These are phyloP conservation scores for Myiopsitta monachus DNA, from an alignment of 2,113 vertebrate species.

Conservation along the genomic window DNA sequence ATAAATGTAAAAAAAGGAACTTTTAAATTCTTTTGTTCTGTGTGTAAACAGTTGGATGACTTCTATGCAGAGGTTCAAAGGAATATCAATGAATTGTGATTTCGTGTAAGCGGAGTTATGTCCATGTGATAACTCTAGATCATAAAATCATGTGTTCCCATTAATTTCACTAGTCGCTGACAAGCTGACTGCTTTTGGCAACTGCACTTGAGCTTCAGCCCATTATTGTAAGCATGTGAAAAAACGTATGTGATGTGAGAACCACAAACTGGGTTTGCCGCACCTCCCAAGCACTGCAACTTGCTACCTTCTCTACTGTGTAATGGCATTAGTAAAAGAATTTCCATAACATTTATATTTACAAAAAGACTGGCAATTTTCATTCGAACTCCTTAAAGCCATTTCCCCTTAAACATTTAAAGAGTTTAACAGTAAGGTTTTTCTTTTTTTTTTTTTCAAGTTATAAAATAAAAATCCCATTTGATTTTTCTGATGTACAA, in stretches of 20 bases:
- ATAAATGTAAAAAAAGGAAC: slow-evolving; percentile 76
- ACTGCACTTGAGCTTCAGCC: slow-evolving; percentile 62
- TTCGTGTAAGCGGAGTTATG: neutral
- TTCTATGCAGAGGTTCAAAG: slow-evolving; percentile 51
- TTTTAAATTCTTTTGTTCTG: slow-evolving; percentile 61
- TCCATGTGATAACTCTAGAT: slow-evolving; percentile 11
- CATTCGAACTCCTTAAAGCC: slow-evolving; percentile 92
- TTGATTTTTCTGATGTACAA: slow-evolving; percentile 94
- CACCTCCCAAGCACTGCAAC: slow-evolving; percentile 71
- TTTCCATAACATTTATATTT: slow-evolving; percentile 88
- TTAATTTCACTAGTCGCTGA: slow-evolving; percentile 61
- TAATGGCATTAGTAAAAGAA: slow-evolving; percentile 88
- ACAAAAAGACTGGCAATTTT: slow-evolving; percentile 83
- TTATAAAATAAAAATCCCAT: slow-evolving; percentile 99
- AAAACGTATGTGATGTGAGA: slow-evolving; percentile 50
- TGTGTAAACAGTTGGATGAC: slow-evolving; percentile 67
- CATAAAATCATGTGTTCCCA: slow-evolving; percentile 45
- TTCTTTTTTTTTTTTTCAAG: slow-evolving; percentile 76
- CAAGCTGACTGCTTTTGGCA: slow-evolving; percentile 59
- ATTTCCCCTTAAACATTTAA: slow-evolving; percentile 89
- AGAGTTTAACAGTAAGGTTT: slow-evolving; percentile 89
- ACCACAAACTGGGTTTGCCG: slow-evolving; percentile 62
- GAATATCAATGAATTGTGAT: slow-evolving; percentile 20
- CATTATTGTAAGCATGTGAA: slow-evolving; percentile 39
- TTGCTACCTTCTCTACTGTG: slow-evolving; percentile 94